These are phyloP conservation scores for Zygothrica quintamaculata DNA, from an alignment of 2,888 invertebrate genomes.

Conservation along the genomic window DNA sequence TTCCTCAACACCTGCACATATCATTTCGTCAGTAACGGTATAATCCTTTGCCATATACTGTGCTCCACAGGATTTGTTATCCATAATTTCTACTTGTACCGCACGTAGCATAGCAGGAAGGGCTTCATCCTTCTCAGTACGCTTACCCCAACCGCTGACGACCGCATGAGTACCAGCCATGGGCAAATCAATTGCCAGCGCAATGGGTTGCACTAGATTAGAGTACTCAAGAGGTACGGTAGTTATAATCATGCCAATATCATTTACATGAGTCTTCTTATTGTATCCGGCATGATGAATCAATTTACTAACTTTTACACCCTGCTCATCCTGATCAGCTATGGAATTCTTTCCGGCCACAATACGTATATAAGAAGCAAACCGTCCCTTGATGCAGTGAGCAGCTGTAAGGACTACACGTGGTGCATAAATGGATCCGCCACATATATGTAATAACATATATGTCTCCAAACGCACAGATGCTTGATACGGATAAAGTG, in stretches of 20 bases:
- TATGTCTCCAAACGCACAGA: constrained; percentile 70
- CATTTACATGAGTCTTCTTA: constrained; percentile 85
- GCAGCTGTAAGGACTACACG: constrained; percentile 72
- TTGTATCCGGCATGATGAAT: constrained; percentile 68
- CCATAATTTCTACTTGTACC: constrained; percentile 85
- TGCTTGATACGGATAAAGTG: constrained; percentile 67
- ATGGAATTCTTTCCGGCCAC: constrained; percentile 74
- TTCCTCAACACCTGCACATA: constrained; percentile 74
- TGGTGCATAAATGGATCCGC: constrained; percentile 68
- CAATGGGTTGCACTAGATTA: constrained; percentile 83
- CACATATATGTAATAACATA: constrained; percentile 74
- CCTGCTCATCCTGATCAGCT: constrained; percentile 63
- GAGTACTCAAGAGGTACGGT: constrained; percentile 84
- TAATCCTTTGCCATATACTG: constrained; percentile 83
- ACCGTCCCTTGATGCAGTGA: constrained; percentile 75
- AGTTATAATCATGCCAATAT: constrained; percentile 86
- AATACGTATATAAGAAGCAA: constrained; percentile 67
- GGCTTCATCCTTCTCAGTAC: constrained; percentile 61
- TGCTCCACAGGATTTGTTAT: constrained; percentile 82
- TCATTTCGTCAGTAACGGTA: constrained; percentile 75
- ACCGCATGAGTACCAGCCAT: constrained; percentile 59
- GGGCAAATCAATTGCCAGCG: constrained; percentile 64
- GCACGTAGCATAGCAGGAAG: constrained; percentile 83
- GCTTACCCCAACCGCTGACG: constrained; percentile 82
- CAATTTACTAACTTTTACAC: constrained; percentile 64